Evolutionary conservation across 2,888 invertebrate genomes (phyloP).

Genomic region (Neria commutata): DNA sequence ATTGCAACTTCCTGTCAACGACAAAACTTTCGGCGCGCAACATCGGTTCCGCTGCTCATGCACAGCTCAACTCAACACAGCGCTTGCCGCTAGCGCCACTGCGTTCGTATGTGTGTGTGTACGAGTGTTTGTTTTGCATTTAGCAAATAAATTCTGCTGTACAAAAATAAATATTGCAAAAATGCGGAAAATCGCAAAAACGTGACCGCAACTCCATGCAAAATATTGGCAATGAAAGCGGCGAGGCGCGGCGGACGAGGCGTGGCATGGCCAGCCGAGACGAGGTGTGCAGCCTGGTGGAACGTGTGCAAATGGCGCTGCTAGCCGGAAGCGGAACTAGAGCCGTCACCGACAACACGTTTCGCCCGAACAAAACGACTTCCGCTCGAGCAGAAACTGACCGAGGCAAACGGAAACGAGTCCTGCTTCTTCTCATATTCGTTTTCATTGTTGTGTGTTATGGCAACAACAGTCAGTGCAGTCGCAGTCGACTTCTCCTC

Average conservation of each 20-base stretch:
- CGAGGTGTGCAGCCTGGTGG: neutral
- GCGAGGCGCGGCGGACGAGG: neutral
- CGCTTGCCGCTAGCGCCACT: neutral
- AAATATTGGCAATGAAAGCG: neutral
- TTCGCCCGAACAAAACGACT: conserved; percentile 16
- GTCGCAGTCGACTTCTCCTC: no score
- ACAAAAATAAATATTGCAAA: neutral
- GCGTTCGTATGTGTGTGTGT: conserved; percentile 1
- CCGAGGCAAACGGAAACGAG: no score
- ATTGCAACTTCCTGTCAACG: conserved; percentile 57
- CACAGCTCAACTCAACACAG: conserved; percentile 11
- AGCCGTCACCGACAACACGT: conserved; percentile 1
- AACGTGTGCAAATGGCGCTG: neutral
- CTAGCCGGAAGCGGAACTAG: conserved; percentile 1
- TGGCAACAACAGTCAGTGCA: no score
- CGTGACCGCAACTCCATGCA: neutral
- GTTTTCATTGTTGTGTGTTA: no score
- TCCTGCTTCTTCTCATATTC: no score
- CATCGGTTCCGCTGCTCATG: conserved; percentile 35
- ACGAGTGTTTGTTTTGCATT: conserved; percentile 10
- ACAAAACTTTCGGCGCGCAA: conserved; percentile 45
- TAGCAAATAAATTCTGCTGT: neutral
- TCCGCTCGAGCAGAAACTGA: conserved; percentile 26
- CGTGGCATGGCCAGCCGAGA: neutral
- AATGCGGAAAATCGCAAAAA: neutral